A percentile compares a stretch with the other conserved stretches of the same genome.
Evolutionary conservation across 2,113 vertebrate genomes (phyloP).

Genomic region (Alces alces): DNA sequence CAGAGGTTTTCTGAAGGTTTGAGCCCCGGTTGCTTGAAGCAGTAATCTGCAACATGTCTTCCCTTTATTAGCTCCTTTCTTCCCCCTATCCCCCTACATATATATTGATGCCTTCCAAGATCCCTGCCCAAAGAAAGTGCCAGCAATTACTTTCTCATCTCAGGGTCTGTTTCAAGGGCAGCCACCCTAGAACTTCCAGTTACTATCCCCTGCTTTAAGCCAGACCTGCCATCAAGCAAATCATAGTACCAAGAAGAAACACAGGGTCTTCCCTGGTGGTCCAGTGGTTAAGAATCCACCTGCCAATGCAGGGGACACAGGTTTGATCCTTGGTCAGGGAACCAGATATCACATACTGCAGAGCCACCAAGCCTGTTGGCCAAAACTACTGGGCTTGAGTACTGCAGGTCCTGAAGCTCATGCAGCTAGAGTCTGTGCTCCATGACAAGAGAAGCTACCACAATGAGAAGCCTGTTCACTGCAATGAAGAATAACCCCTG

Average conservation of each 20-base stretch:
- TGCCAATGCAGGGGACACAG: not conserved
- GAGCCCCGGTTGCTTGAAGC: not conserved
- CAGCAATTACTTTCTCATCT: not conserved
- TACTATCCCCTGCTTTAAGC: not conserved
- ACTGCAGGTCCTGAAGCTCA: not conserved
- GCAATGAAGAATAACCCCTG: not conserved
- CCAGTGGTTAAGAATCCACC: not conserved
- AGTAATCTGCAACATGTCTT: not conserved
- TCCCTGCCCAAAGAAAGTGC: not conserved
- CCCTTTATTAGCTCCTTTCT: not conserved
- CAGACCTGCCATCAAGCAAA: not conserved
- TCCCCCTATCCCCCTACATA: not conserved
- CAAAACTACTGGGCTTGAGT: not conserved
- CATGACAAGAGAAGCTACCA: not conserved
- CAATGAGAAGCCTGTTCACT: not conserved
- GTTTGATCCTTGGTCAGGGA: not conserved
- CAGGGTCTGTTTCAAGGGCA: not conserved
- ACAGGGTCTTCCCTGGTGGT: not conserved
- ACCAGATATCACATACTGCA: not conserved
- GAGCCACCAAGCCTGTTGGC: not conserved
- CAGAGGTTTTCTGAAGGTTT: not conserved
- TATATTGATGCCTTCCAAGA: no score
- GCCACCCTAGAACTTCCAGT: not conserved
- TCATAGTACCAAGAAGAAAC: not conserved
- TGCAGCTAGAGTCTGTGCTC: accelerated